Evolutionary conservation across 1,140 invertebrate species (phyloP).

Genomic region (Pseudomyrmex pallidus): DNA sequence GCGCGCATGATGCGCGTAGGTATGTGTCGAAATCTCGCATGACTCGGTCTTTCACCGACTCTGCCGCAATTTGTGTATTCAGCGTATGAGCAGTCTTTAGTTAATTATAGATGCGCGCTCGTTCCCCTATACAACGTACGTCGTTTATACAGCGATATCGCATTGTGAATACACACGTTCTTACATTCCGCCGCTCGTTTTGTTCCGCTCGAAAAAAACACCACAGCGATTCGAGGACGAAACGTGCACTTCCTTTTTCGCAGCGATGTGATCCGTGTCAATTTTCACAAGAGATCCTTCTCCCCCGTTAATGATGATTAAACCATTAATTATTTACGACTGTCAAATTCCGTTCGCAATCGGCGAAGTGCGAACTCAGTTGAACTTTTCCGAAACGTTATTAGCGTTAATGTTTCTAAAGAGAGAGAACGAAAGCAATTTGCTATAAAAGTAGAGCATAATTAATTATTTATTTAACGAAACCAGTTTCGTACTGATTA

Average conservation of each 20-base stretch:
- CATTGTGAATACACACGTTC: slow-evolving; percentile 22
- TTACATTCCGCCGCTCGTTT: slow-evolving; percentile 2
- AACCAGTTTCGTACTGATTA: slow-evolving; percentile 1
- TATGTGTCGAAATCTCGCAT: slow-evolving; percentile 1
- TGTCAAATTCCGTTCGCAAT: no score
- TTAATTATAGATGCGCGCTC: slow-evolving; percentile 32
- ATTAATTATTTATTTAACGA: neutral
- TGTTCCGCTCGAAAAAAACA: slow-evolving; percentile 26
- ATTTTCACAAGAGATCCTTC: no score
- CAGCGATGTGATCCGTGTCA: no score
- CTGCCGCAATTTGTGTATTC: slow-evolving; percentile 41
- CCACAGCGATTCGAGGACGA: slow-evolving; percentile 5
- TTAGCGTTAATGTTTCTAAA: no score
- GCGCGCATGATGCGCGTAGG: no score
- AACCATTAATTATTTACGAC: no score
- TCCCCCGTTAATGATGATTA: no score
- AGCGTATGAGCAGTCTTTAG: slow-evolving; percentile 14
- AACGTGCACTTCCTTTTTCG: slow-evolving; percentile 13
- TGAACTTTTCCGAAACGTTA: no score
- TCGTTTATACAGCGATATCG: slow-evolving; percentile 25
- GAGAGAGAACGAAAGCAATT: slow-evolving; percentile 40
- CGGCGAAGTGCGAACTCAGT: no score
- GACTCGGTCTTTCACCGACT: slow-evolving; percentile 4
- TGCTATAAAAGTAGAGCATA: neutral
- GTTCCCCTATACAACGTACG: slow-evolving; percentile 8